Base-by-base conservation (phyloP, 2,113 vertebrate genomes). In the Tyto alba region DNA sequence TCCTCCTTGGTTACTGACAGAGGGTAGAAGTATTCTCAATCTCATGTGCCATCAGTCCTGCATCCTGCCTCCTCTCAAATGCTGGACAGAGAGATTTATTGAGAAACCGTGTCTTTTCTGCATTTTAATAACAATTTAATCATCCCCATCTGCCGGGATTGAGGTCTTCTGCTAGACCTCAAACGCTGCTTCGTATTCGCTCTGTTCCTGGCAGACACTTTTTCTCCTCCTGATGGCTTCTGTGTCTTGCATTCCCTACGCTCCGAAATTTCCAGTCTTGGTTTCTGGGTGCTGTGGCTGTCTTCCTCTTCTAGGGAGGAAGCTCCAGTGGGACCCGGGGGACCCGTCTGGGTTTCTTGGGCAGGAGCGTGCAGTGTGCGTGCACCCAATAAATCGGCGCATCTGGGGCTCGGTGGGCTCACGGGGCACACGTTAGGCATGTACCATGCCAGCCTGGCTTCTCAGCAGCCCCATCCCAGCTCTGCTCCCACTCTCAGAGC, bases 71-170 rank as follows among this genome's bases (percentile, higher is more conserved):
- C 87, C 87, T 95, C 75, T 89, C 66, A 71, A 95, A 84, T 9
- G 48, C 93, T 4, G 13, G 74, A 32, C 43, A 62, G 57, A 23
- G 80, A 68, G 79, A 89, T 87, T 80, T 85, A 96, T 76, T 63
- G 73, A 72, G 77, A 91, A 91, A 62, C 68, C 88, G 67, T 80
- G 68, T 19, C 38, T 87, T 85, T 87, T 72, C 73, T 90, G 84
- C 86, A 78, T 95, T 86, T 94, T 78, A 91, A 79, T 94, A 87
- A 85, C 53, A 63, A 76, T 60, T 45, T 91, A 81, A 88, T 92
- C 60, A 81, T 81, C 68, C 52, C 75, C 83, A 87, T 92, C 76
- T 94, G 91, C 76, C 0, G 1, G 56, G 60, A 71, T 7, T 1
- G 22, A 94, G 53, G 27, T 90, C 62, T 84, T 80, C 84, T 87